Percentiles rank a stretch among this genome's conserved stretches.
Evolutionary conservation across 2,888 invertebrate genomes (phyloP).

Genomic region (Resseliella maxima): DNA sequence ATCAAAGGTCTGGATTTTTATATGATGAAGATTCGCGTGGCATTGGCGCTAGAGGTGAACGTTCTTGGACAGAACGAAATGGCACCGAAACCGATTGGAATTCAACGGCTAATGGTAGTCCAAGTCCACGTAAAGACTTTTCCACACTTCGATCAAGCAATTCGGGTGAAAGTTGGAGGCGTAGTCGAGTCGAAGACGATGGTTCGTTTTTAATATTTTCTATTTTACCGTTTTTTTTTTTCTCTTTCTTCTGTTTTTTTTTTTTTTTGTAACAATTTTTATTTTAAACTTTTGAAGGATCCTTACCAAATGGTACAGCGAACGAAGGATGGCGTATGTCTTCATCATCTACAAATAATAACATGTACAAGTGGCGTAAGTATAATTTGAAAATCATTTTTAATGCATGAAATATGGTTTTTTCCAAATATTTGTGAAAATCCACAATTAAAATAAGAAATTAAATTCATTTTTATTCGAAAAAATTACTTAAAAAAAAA

Average conservation of each 20-base stretch:
- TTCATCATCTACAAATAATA: constrained; percentile 33
- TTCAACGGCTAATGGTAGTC: constrained; percentile 61
- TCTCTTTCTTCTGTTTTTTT: too few relatives aligned
- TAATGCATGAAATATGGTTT: too few relatives aligned
- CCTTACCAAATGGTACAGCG: constrained; percentile 15
- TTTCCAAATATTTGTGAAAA: too few relatives aligned
- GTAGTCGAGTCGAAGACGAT: constrained; percentile 64
- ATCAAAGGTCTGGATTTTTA: constrained; percentile 64
- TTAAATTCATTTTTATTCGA: too few relatives aligned
- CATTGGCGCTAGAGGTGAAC: constrained; percentile 61
- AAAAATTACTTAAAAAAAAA: too few relatives aligned
- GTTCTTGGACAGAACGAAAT: constrained; percentile 66
- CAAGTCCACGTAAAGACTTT: constrained; percentile 57
- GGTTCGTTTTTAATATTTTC: not conserved
- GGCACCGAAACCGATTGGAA: constrained; percentile 63
- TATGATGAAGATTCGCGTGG: constrained; percentile 64
- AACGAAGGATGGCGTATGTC: constrained; percentile 57
- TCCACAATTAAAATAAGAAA: too few relatives aligned
- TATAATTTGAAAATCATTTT: too few relatives aligned
- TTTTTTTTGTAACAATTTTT: not conserved
- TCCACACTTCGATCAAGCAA: not conserved
- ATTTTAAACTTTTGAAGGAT: not conserved
- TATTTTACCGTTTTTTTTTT: not conserved
- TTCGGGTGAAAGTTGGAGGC: constrained; percentile 65
- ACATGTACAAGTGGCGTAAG: constrained; percentile 54